Evolutionary conservation across 23 tunicate species (phyloP).

Genomic region (Halocynthia roretzi): DNA sequence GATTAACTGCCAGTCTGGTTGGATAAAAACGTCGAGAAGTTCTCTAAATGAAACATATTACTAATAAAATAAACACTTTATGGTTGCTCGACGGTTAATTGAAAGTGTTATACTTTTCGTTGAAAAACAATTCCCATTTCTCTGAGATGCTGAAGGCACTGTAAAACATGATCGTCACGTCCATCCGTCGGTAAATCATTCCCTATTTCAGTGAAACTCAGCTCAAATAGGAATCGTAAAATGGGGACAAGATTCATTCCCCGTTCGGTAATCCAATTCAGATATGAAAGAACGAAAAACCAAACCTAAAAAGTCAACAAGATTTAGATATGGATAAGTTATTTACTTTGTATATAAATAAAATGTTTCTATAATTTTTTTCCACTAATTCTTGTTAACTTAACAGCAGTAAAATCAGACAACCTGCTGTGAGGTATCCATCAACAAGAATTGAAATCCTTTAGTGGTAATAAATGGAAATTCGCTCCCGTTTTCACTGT

Average conservation of each 20-base stretch:
- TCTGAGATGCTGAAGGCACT: slow-evolving; percentile 80
- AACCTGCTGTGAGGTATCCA: slow-evolving; percentile 79
- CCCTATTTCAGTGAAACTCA: slow-evolving; percentile 72
- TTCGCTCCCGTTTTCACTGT: slow-evolving; percentile 37
- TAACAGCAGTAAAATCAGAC: background rate
- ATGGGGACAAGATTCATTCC: slow-evolving; percentile 79
- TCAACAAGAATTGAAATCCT: slow-evolving; percentile 87
- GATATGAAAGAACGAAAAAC: slow-evolving; percentile 79
- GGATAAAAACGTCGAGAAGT: slow-evolving; percentile 81
- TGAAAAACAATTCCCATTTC: slow-evolving; percentile 90
- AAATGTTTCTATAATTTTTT: background rate
- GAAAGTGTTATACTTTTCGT: slow-evolving; percentile 43
- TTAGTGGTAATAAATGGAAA: slow-evolving; percentile 58
- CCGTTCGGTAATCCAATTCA: slow-evolving; percentile 63
- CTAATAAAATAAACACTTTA: background rate
- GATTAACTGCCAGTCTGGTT: slow-evolving; percentile 61
- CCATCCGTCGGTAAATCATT: slow-evolving; percentile 88
- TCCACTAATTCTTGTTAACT: background rate
- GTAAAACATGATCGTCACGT: slow-evolving; percentile 62
- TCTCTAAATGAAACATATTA: slow-evolving; percentile 33
- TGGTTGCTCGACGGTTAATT: background rate
- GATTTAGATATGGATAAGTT: too few species aligned
- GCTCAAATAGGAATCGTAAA: slow-evolving; percentile 72
- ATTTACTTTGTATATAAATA: background rate
- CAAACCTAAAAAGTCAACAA: slow-evolving; percentile 43